phyloP scores from a whole-genome alignment of 1,140 invertebrate species.

The Tachypleus tridentatus region DNA sequence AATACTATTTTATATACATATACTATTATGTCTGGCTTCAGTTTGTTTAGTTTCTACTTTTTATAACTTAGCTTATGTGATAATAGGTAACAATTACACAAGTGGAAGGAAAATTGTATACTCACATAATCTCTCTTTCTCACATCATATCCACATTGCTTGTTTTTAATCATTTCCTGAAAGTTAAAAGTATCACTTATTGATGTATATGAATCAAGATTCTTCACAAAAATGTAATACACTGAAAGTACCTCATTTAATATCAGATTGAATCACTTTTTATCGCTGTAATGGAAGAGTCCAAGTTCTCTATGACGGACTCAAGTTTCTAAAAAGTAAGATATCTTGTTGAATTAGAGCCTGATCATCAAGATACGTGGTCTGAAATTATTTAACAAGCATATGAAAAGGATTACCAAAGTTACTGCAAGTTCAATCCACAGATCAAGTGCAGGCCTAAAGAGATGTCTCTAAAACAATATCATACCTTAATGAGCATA shows the following conservation, averaged over 20 bases:
- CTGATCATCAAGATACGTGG: too few relatives aligned
- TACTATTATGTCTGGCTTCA: neutral
- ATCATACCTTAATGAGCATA: too few relatives aligned
- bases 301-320: too few relatives aligned
- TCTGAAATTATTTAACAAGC: too few relatives aligned
- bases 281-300: neutral
- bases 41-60: neutral
- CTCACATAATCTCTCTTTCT: constrained; percentile 76
- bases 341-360: too few relatives aligned
- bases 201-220: too few relatives aligned
- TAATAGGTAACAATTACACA: neutral
- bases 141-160: constrained; percentile 82
- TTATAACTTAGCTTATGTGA: neutral
- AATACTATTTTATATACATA: too few relatives aligned
- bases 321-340: too few relatives aligned
- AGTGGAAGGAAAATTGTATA: constrained; percentile 29
- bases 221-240: constrained; percentile 5
- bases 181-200: neutral
- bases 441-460: too few relatives aligned
- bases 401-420: too few relatives aligned
- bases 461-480: too few relatives aligned
- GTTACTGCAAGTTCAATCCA: too few relatives aligned
- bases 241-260: constrained; percentile 23
- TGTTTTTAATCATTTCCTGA: constrained; percentile 57
- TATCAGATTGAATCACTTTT: constrained; percentile 5